Base-by-base conservation (phyloP, 2,797 vertebrate species). In the Peromyscus nudipes region DNA sequence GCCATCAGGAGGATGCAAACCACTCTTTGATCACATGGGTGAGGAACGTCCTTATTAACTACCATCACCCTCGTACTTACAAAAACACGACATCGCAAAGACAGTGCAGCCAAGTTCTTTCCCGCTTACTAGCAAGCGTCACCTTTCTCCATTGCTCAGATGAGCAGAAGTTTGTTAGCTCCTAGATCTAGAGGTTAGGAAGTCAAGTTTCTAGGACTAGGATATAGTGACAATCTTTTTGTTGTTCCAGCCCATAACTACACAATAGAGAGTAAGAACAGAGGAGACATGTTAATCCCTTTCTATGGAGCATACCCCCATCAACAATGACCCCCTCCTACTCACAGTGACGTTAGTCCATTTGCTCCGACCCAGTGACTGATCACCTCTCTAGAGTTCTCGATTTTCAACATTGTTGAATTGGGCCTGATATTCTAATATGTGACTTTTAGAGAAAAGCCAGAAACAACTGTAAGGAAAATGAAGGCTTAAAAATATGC, bases 401-500 rank as follows among this genome's bases (percentile, higher is more conserved):
- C 10, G 11, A 4, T 27, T 34, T 46, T 71, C 16, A 43, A 37
- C 6, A 60, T 3, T 40, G 21, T 40, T 75, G 3, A n/a, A 27
- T 19, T 71, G 57, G 13, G 12, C 13, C 5, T 65, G 55, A 13
- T 34, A 76, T 81, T 81, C 37, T 34, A 40, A 40, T 5, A 19
- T 1, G 4, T 46, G 21, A 19, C 73, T 84, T 37, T 79, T 17
- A 12, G 8, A 19, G 46, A 25, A 60, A 81, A 60, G 7, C 5
- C 3, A 49, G 4, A 40, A 81, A 21, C n/a, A 93, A 83, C 6
- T 92, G 43, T 65, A 77, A 84, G 11, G 29, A 96, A 95, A 86
- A 91, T 85, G 46, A 90, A 79, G 27, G 86, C 67, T 60, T 92
- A 96, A 75, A 19, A 89, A 60, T 73, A 27, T 80, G 29, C 69